A percentile compares a stretch with the other conserved stretches of the same genome.
Evolutionary conservation across 2,113 vertebrate genomes (phyloP).

Genomic region (Protobothrops flavoviridis): DNA sequence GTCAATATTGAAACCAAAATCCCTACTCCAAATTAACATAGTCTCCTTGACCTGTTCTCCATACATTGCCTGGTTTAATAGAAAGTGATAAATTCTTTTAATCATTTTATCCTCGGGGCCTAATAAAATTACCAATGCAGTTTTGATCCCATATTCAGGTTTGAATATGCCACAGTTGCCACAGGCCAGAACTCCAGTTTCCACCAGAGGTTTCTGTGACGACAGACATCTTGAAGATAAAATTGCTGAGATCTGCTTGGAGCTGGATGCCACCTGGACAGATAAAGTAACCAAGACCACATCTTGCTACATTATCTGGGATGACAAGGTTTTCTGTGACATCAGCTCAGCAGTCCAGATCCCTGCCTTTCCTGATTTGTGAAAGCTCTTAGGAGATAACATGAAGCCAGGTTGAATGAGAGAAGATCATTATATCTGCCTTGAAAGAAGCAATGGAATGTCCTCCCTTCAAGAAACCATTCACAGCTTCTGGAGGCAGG

Average conservation of each 20-base stretch:
- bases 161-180: background rate
- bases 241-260: background rate
- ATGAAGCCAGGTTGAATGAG: background rate
- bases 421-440: background rate
- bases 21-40: too few species aligned
- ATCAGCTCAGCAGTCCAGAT: background rate
- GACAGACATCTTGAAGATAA: background rate
- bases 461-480: background rate
- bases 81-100: too few species aligned
- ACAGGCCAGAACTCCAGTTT: background rate
- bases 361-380: background rate
- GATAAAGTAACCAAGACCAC: background rate
- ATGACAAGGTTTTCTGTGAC: background rate
- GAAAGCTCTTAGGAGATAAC: background rate
- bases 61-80: too few species aligned
- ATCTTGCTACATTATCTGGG: background rate
- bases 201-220: background rate
- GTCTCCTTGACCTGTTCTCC: too few species aligned
- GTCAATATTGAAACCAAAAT: too few species aligned
- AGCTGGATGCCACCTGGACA: background rate
- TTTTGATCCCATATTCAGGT: background rate
- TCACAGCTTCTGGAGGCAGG: too few species aligned
- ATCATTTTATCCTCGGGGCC: too few species aligned
- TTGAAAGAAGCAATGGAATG: background rate
- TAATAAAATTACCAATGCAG: too few species aligned